phyloP scores from a whole-genome alignment of 1,140 invertebrate genomes.

The Aphelenchoides avenae region DNA sequence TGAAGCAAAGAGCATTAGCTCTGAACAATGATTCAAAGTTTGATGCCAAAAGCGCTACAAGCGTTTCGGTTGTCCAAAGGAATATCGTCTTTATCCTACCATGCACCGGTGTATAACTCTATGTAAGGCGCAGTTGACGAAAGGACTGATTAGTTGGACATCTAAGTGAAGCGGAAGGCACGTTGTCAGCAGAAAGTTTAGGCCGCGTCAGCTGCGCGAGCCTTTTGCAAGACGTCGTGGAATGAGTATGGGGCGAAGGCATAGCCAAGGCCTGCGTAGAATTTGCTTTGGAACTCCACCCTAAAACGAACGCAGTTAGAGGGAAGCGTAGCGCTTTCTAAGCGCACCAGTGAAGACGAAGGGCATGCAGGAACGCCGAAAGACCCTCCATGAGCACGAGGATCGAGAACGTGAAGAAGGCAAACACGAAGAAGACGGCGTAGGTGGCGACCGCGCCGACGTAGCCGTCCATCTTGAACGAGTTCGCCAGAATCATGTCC shows the following conservation, averaged over 20 bases:
- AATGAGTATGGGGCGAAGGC: slow-evolving; percentile 90
- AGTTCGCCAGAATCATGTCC: slow-evolving; percentile 71
- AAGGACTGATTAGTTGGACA: too few relatives aligned
- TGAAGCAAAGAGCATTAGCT: too few relatives aligned
- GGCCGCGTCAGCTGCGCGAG: slow-evolving; percentile 18
- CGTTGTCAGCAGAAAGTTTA: too few relatives aligned
- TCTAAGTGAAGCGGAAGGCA: too few relatives aligned
- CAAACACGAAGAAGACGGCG: slow-evolving; percentile 78
- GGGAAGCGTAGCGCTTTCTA: too few relatives aligned
- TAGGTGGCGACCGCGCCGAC: slow-evolving; percentile 69
- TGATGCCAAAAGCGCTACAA: too few relatives aligned
- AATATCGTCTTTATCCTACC: too few relatives aligned
- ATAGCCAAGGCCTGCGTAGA: slow-evolving; percentile 80
- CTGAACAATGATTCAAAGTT: too few relatives aligned
- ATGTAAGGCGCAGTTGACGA: too few relatives aligned
- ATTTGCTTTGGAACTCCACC: slow-evolving; percentile 98
- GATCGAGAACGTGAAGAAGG: slow-evolving; percentile 77
- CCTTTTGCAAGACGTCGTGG: slow-evolving; percentile 71
- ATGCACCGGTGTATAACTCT: too few relatives aligned
- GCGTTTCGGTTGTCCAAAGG: too few relatives aligned
- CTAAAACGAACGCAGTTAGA: too few relatives aligned
- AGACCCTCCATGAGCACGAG: slow-evolving; percentile 93
- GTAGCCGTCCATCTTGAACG: slow-evolving; percentile 59
- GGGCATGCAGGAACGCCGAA: slow-evolving; percentile 92
- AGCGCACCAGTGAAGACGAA: slow-evolving; percentile 97